Base-by-base conservation (phyloP, 1,140 invertebrate species). In the Physella acuta region DNA sequence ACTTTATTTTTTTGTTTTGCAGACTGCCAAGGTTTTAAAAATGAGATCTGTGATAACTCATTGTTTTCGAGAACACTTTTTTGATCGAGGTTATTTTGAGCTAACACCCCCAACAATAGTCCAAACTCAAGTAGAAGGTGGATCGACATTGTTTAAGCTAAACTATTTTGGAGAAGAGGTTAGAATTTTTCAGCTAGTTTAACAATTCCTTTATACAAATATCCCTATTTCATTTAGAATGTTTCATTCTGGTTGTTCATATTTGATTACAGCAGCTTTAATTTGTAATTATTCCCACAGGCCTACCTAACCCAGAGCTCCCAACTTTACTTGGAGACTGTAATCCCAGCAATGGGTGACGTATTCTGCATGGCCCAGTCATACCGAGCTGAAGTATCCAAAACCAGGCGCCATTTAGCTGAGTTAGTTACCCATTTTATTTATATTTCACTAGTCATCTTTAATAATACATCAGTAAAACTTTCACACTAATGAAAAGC, bases 221-320 rank as follows among this genome's bases (percentile, higher is more conserved):
- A n/a, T n/a, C n/a, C n/a, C n/a, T n/a, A n/a, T n/a, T n/a, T n/a
- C n/a, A n/a, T n/a, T n/a, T n/a, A n/a, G n/a, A n/a, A n/a, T n/a
- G n/a, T n/a, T n/a, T n/a, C n/a, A n/a, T n/a, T n/a, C n/a, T n/a
- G n/a, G n/a, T n/a, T n/a, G n/a, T n/a, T n/a, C n/a, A n/a, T n/a
- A n/a, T n/a, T n/a, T n/a, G n/a, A n/a, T n/a, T n/a, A n/a, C n/a
- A n/a, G n/a, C n/a, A n/a, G n/a, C n/a, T n/a, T n/a, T n/a, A n/a
- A n/a, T n/a, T n/a, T n/a, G n/a, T n/a, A n/a, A n/a, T n/a, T n/a
- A 30, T 20, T 62, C 55, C 75, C 73, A 0, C 68, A 94, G 84
- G 96, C 97, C 1, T 99, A 92, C 86, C 86, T 99, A 28, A 99
- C 97, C 0, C 97, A 99, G 86, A 97, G 94, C 79, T 99, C 96